Conservation (phyloP, 2,797 vertebrate species). For the Sandelia bainsii region DNA sequence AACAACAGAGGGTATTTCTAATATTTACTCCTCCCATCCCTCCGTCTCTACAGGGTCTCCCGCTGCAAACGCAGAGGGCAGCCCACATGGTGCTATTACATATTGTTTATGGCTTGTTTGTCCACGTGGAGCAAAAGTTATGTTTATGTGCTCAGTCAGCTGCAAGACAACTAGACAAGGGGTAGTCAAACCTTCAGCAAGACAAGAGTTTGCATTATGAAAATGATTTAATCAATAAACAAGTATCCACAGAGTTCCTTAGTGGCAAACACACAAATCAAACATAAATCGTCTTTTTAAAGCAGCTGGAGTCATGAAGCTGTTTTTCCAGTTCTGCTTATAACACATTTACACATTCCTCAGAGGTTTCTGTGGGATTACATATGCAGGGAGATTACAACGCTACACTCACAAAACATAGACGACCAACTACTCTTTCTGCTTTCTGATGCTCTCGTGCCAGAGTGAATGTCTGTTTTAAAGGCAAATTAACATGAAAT, state of each 20-base stretch:
- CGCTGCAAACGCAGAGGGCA: conserved; percentile 6
- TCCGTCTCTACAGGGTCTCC: conserved; percentile 5
- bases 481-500: conserved; percentile 23
- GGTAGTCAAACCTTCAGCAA: not conserved
- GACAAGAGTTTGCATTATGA: conserved; percentile 1
- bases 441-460: not conserved
- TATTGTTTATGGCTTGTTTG: not conserved
- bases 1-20: conserved; percentile 16
- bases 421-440: conserved; percentile 9
- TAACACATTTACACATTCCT: conserved; percentile 17
- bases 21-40: conserved; percentile 2
- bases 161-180: not conserved
- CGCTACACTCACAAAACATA: conserved; percentile 10
- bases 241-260: not conserved
- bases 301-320: conserved; percentile 3
- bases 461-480: conserved; percentile 21
- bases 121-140: not conserved
- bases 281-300: conserved; percentile 15
- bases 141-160: not conserved
- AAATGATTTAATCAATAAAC: too few relatives aligned
- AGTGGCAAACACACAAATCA: not conserved
- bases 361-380: conserved; percentile 17
- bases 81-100: not conserved
- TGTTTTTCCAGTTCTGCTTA: conserved; percentile 8
- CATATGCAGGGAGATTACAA: not conserved